phyloP scores from a whole-genome alignment of 2,113 vertebrate genomes.

The Misgurnus mizolepis region DNA sequence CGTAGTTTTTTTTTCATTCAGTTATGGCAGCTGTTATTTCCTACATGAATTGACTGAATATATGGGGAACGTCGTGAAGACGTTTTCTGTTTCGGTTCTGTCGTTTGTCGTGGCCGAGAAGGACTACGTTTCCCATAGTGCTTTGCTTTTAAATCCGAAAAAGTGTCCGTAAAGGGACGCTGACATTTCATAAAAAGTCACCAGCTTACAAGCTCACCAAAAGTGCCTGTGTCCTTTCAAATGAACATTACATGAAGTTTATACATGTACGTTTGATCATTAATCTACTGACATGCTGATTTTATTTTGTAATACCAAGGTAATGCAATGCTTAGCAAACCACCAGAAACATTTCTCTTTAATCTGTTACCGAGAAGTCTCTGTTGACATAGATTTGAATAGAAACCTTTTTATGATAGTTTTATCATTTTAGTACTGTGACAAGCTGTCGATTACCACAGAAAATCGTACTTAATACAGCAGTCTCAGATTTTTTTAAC shows the following conservation, averaged over 20 bases:
- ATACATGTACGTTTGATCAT: background rate
- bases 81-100: constrained; percentile 58
- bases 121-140: constrained; percentile 24
- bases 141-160: constrained; percentile 42
- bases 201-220: constrained; percentile 58
- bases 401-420: background rate
- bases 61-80: constrained; percentile 62
- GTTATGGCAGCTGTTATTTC: constrained; percentile 77
- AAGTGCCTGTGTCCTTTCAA: constrained; percentile 37
- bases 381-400: constrained; percentile 1
- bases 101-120: constrained; percentile 36
- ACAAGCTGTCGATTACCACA: background rate
- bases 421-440: background rate
- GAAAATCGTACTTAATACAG: too few relatives aligned
- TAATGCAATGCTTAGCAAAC: constrained; percentile 51
- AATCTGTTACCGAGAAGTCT: constrained; percentile 15
- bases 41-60: constrained; percentile 75
- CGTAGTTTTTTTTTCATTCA: constrained; percentile 74
- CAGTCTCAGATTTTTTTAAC: too few relatives aligned
- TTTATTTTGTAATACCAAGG: constrained; percentile 47
- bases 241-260: constrained; percentile 19
- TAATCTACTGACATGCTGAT: constrained; percentile 20
- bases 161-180: constrained; percentile 19
- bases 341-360: background rate
- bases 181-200: constrained; percentile 42